These are phyloP conservation scores for Ammodytes dubius DNA, from an alignment of 2,113 vertebrate species.

Conservation along the genomic window DNA sequence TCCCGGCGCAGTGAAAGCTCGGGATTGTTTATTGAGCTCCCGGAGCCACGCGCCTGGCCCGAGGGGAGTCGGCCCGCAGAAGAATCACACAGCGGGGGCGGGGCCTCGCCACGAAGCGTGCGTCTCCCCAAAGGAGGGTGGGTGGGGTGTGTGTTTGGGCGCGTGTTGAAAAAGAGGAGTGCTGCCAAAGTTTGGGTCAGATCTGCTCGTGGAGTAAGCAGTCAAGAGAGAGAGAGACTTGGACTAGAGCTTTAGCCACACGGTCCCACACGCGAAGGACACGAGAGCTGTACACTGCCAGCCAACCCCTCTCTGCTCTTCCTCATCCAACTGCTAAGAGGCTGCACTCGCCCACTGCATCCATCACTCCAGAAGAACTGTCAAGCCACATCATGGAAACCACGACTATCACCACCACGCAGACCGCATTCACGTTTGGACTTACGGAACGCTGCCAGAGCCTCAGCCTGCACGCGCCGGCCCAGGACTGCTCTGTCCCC, in stretches of 20 bases:
- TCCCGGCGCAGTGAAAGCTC: constrained; percentile 84
- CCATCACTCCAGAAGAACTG: constrained; percentile 39
- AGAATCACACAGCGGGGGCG: constrained; percentile 86
- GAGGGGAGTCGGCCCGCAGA: constrained; percentile 78
- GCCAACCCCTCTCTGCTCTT: constrained; percentile 15
- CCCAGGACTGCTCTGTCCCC: constrained; percentile 73
- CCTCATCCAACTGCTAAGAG: constrained; percentile 36
- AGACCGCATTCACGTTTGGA: constrained; percentile 82
- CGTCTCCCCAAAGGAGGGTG: constrained; percentile 77
- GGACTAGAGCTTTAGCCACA: constrained; percentile 80
- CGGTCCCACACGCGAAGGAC: constrained; percentile 82
- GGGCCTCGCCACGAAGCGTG: constrained; percentile 86
- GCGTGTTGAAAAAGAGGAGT: constrained; percentile 91
- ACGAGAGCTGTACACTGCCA: constrained; percentile 83
- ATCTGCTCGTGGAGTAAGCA: constrained; percentile 84
- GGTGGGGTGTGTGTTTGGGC: constrained; percentile 83
- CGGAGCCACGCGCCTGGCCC: constrained; percentile 91
- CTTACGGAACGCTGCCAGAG: constrained; percentile 73
- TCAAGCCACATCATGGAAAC: constrained; percentile 79
- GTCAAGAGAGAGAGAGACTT: constrained; percentile 83
- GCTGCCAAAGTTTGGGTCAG: constrained; percentile 89
- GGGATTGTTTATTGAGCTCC: constrained; percentile 87
- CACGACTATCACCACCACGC: constrained; percentile 80
- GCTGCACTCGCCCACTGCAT: constrained; percentile 37
- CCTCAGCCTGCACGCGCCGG: constrained; percentile 74